Conservation (phyloP, 2,888 invertebrate genomes). For the Smittia sp. region DNA sequence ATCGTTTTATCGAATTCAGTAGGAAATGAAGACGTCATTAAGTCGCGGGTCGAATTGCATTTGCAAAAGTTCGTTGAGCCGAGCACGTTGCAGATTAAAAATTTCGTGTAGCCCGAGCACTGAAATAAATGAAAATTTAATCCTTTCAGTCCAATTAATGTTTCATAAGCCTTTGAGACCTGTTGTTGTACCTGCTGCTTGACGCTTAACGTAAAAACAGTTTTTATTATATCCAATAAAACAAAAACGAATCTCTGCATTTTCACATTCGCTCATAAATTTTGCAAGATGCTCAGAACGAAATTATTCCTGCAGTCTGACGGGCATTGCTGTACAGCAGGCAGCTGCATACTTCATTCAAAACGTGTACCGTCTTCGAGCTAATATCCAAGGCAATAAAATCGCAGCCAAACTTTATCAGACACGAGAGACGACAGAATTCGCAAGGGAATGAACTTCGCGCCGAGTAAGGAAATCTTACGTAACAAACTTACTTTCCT, state of each 20-base stretch:
- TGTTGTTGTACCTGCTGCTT: background rate
- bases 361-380: background rate
- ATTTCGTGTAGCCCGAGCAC: background rate
- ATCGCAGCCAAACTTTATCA: too few species aligned
- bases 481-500: background rate
- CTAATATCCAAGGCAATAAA: background rate
- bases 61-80: background rate
- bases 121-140: background rate
- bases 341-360: background rate
- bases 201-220: background rate
- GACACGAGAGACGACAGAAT: too few species aligned
- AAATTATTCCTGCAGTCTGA: background rate
- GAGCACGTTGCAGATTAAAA: background rate
- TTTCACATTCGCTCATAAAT: constrained; percentile 2
- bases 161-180: background rate
- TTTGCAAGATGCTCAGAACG: background rate
- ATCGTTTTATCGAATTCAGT: constrained; percentile 4
- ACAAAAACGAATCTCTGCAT: constrained; percentile 25
- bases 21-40: background rate
- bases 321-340: background rate
- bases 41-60: background rate
- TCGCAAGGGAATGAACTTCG: background rate
- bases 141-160: background rate
- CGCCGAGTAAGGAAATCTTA: background rate
- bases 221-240: background rate